Conservation (phyloP, 2,888 invertebrate genomes). For the Scrobipalpa costella region DNA sequence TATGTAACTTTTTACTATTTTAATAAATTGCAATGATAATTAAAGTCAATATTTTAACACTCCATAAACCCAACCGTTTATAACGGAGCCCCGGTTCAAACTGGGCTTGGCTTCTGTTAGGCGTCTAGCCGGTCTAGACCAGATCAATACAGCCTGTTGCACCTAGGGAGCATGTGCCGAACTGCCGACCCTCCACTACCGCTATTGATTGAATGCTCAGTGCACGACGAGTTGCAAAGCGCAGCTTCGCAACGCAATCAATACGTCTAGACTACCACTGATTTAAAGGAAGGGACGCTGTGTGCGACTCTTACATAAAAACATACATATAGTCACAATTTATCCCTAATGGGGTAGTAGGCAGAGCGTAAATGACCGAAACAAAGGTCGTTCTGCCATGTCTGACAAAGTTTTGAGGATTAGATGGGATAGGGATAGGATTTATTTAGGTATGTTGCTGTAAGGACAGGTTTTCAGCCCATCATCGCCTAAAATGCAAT, state of each 20-base stretch:
- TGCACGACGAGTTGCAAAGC: neutral
- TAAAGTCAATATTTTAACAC: no score
- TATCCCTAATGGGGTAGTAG: no score
- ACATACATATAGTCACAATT: neutral
- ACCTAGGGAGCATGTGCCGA: conserved; percentile 4
- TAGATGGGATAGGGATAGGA: no score
- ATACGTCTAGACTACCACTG: neutral
- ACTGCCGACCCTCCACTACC: neutral
- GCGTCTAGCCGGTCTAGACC: conserved; percentile 2
- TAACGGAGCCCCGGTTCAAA: neutral
- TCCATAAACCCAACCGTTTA: neutral
- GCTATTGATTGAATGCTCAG: neutral
- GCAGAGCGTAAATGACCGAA: no score
- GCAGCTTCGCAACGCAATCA: neutral
- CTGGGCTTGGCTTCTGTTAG: neutral
- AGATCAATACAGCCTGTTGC: conserved; percentile 14
- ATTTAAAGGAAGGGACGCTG: neutral
- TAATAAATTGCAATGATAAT: no score
- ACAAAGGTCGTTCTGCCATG: no score
- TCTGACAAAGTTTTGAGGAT: no score
- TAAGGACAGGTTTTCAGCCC: no score
- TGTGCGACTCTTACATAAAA: neutral
- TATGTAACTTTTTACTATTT: no score
- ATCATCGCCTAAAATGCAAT: no score
- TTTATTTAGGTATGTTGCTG: no score